Evolutionary conservation across 35 echinoderm and acorn worm species (phyloP), one percentile per base, ranked within the genome.

Genomic region (Diadema setosum): DNA sequence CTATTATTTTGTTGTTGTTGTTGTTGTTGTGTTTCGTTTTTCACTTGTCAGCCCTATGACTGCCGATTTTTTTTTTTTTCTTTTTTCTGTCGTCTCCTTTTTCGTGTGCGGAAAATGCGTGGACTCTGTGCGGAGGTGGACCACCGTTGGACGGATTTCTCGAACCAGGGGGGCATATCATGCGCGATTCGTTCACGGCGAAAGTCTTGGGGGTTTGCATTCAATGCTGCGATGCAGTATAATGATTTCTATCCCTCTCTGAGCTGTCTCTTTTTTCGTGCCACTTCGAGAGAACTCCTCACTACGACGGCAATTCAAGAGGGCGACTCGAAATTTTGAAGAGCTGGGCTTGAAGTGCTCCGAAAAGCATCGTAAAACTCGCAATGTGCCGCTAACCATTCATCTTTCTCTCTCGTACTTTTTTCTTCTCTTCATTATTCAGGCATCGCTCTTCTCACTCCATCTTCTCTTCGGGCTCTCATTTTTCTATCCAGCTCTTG

Each of bases 351-450:
- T 67, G 63, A 67, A 67, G 63, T 67, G 63, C 29, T 67, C 63
- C 37, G 37, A 67, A 67, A 67, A 67, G 63, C 63, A 25, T 67
- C 63, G 63, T 67, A 67, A 67, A 67, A 31, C 18, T 67, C 63
- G 63, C n/a, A 67, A 67, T n/a, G 63, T 67, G 63, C 63, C 63
- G 63, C 63, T 67, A 67, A 67, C 63, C 63, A 67, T 67, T 67
- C 63, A 67, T 67, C 63, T 33, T 34, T 32, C 63, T 67, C 63
- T 67, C 63, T 63, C 58, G 4, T 63, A n/a, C 2, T 20, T 7
- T 67, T 34, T 18, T 12, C 29, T 15, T 34, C 30, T 67, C 63
- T 34, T 32, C 63, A n/a, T n/a, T n/a, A n/a, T n/a, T n/a, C n/a
- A n/a, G n/a, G n/a, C 63, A 67, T 26, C 63, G 30, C 16, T 32